These are phyloP conservation scores for roundworm (Caenorhabditis elegans) DNA, from an alignment of 1,140 invertebrate genomes.

Conservation along the genomic window WBcel235 BX284604.4:12483001-12483500, in stretches of 20 bases:
- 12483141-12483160: slow-evolving; percentile 72
- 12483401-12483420: no score
- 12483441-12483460: no score
- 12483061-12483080: slow-evolving; percentile 68
- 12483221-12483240: slow-evolving; percentile 55
- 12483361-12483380: not conserved
- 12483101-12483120: slow-evolving; percentile 29
- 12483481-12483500: no score
- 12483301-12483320: slow-evolving; percentile 54
- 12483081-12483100: slow-evolving; percentile 71
- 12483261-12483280: slow-evolving; percentile 42
- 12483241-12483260: slow-evolving; percentile 49
- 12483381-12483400: no score
- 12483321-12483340: slow-evolving; percentile 49
- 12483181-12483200: slow-evolving; percentile 48
- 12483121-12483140: slow-evolving; percentile 72
- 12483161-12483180: slow-evolving; percentile 47
- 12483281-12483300: slow-evolving; percentile 47
- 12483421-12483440: no score
- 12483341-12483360: not conserved
- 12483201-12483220: slow-evolving; percentile 57
- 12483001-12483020: not conserved
- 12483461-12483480: no score
- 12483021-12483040: slow-evolving; percentile 51
- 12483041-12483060: slow-evolving; percentile 61